Evolutionary conservation across 2,113 vertebrate species (phyloP).

Genomic region (Ariopsis seemanni): DNA sequence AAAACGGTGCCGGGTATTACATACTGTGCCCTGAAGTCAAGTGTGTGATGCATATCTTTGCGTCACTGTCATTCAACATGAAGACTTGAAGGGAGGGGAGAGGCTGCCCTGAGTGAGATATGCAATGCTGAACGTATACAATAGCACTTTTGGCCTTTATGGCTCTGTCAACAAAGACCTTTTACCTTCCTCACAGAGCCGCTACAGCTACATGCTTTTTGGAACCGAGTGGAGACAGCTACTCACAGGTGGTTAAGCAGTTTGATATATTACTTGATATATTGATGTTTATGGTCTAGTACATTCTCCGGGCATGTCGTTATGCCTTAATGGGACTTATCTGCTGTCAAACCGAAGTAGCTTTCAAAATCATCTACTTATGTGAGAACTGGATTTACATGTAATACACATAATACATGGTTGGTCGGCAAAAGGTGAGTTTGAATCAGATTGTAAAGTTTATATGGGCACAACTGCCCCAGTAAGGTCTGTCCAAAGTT

Average conservation of each 20-base stretch:
- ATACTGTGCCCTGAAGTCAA: slow-evolving; percentile 13
- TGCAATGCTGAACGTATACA: slow-evolving; percentile 16
- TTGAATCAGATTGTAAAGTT: neutral
- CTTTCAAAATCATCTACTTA: neutral
- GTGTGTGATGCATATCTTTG: slow-evolving; percentile 46
- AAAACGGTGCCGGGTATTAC: slow-evolving; percentile 21
- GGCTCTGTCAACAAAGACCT: slow-evolving; percentile 29
- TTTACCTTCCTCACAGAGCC: slow-evolving; percentile 12
- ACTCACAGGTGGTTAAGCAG: slow-evolving; percentile 19
- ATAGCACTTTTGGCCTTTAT: slow-evolving; percentile 19
- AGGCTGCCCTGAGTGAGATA: slow-evolving; percentile 22
- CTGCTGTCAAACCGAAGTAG: slow-evolving; percentile 16
- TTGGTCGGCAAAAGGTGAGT: neutral
- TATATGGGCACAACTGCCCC: neutral
- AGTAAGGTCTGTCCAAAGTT: neutral
- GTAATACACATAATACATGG: no score
- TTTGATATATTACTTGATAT: slow-evolving; percentile 26
- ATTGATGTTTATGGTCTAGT: slow-evolving; percentile 21
- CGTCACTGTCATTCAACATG: slow-evolving; percentile 22
- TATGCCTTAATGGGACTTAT: slow-evolving; percentile 18
- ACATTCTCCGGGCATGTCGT: slow-evolving; percentile 4
- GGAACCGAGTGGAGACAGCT: neutral
- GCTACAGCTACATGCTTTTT: slow-evolving; percentile 18
- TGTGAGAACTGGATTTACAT: neutral
- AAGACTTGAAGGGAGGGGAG: neutral